phyloP scores from a whole-genome alignment of 2,113 vertebrate species.

The Actinemys pallida region DNA sequence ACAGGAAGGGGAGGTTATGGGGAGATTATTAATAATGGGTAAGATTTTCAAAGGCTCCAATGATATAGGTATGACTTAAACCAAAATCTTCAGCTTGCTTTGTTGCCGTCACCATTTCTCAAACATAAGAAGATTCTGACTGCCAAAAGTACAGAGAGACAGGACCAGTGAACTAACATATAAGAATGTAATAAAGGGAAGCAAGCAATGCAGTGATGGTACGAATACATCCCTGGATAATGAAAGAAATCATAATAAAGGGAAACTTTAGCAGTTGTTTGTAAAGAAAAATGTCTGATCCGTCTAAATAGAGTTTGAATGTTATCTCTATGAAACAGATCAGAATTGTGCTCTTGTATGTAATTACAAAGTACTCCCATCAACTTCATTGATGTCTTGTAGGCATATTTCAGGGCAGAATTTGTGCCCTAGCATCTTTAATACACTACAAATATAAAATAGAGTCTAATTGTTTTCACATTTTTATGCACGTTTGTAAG shows the following conservation, averaged over 20 bases:
- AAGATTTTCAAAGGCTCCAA: too few relatives aligned
- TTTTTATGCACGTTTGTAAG: conserved; percentile 53
- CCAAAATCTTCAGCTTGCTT: neutral
- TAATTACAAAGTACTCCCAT: neutral
- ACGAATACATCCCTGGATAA: neutral
- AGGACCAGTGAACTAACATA: neutral
- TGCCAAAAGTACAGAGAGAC: neutral
- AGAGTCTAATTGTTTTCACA: conserved; percentile 22
- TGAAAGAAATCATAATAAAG: conserved; percentile 38
- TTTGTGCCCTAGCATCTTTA: conserved; percentile 32
- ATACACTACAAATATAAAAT: neutral
- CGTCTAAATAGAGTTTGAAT: neutral
- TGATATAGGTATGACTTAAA: neutral
- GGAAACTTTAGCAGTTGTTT: conserved; percentile 13
- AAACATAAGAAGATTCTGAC: neutral
- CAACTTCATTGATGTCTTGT: neutral
- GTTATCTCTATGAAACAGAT: neutral
- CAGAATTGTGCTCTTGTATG: neutral
- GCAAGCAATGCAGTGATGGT: neutral
- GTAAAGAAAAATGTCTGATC: neutral
- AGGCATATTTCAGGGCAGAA: conserved; percentile 1
- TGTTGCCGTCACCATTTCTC: neutral
- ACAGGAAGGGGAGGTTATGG: too few relatives aligned
- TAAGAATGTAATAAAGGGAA: neutral
- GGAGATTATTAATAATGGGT: too few relatives aligned